Evolutionary conservation across 2,797 vertebrate genomes (phyloP), one percentile per base, ranked within the genome.

Genomic region (Erethizon dorsatum): DNA sequence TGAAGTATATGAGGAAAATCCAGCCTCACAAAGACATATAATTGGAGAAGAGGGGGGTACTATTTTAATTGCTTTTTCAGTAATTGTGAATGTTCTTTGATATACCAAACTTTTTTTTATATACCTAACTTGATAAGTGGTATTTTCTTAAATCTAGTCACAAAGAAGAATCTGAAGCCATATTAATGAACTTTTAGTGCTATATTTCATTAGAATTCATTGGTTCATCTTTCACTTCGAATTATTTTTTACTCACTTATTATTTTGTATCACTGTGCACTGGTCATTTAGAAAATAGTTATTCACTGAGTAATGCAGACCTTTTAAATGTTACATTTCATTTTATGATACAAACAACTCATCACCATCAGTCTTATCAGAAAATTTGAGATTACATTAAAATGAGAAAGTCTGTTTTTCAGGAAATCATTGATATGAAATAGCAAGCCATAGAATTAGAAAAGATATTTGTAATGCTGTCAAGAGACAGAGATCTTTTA

Each of bases 301-400:
- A 41, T 52, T 47, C 41, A 63, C 15, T 86, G 26, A 83, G 2
- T 83, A 90, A 77, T 82, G 33, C 7, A 82, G 22, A 59, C 31
- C 17, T 94, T 87, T 78, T 31, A 83, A 94, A 84, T 91, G 26
- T 80, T 80, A 54, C 14, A 24, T 87, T 83, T 96, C n/a, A 37
- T 45, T 84, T 18, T 47, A 5, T 71, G 45, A 20, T 67, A 59
- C 45, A 84, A 71, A 52, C 50, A 86, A 20, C 31, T 54, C 31
- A 52, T 2, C 3, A 59, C 67, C 41, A 45, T 54, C 22, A 59
- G 18, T 59, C 12, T 83, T 28, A 52, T 45, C 14, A 77, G 77
- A 59, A 61, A 87, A 77, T 31, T 87, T 28, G 82, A 37, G 7
- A 28, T 13, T 86, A 33, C 47, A 67, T 77, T 77, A 77, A 90